A percentile compares a stretch with the other conserved stretches of the same genome.
Conservation (phyloP, 64 coral and sea anemone species). For the Pocillopora damicornis region DNA sequence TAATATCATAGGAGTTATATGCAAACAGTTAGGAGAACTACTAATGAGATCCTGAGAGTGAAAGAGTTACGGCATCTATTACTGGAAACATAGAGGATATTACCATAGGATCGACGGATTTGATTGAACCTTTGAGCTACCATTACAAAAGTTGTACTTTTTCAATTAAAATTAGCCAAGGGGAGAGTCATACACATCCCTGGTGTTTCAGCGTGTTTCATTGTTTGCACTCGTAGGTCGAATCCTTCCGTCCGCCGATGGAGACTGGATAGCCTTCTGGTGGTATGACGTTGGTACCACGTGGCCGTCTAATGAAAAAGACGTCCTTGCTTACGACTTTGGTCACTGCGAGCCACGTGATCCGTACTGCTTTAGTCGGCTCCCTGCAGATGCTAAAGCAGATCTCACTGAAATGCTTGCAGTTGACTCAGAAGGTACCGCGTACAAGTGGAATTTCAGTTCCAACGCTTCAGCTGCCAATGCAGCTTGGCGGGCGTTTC, state of each 20-base stretch:
- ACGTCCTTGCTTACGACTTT: slow-evolving; percentile 15
- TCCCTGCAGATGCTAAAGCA: not conserved
- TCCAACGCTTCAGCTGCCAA: not conserved
- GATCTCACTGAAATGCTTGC: slow-evolving; percentile 12
- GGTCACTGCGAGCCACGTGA: not conserved
- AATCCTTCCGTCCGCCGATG: not conserved
- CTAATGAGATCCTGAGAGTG: no score
- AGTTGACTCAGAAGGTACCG: not conserved
- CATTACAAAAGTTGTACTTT: no score
- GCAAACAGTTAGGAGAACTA: no score
- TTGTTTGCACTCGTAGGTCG: not conserved
- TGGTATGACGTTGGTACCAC: not conserved
- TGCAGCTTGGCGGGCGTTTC: slow-evolving; percentile 35
- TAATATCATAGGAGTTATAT: no score
- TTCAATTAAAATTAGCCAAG: no score
- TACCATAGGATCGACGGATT: no score
- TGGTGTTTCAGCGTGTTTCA: not conserved
- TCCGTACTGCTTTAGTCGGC: slow-evolving; percentile 31
- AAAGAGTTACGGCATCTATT: no score
- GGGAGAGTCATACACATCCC: not conserved
- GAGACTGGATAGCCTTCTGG: slow-evolving; percentile 5
- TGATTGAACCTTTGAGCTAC: no score
- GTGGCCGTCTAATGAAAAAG: not conserved
- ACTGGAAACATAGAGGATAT: no score
- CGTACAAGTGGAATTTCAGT: slow-evolving; percentile 10